phyloP scores from a whole-genome alignment of 2,888 invertebrate species.

The Galeruca laticollis region DNA sequence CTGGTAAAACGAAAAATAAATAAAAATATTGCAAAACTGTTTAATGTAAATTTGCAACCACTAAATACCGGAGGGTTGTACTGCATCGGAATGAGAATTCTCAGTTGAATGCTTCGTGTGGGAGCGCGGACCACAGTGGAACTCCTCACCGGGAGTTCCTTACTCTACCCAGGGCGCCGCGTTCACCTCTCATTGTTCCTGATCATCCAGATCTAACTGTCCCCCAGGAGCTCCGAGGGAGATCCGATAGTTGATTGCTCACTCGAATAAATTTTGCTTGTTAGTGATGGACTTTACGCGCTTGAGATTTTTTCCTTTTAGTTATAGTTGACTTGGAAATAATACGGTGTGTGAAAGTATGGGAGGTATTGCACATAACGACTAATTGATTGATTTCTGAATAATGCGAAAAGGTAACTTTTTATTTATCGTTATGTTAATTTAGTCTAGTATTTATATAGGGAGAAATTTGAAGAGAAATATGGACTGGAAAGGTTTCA shows the following conservation, averaged over 20 bases:
- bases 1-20: too few species aligned
- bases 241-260: conserved; percentile 25
- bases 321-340: conserved; percentile 34
- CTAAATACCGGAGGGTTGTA: background rate
- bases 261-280: conserved; percentile 38
- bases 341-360: conserved; percentile 46
- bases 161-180: conserved; percentile 41
- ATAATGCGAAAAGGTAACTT: background rate
- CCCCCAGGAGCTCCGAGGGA: conserved; percentile 38
- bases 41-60: background rate
- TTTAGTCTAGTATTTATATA: too few species aligned
- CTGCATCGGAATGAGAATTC: conserved; percentile 55
- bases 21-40: too few species aligned
- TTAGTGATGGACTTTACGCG: conserved; percentile 31
- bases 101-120: conserved; percentile 60
- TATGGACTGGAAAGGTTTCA: too few species aligned
- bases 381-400: background rate
- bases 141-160: conserved; percentile 48
- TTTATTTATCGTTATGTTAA: background rate
- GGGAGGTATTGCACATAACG: conserved; percentile 1
- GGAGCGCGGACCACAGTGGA: conserved; percentile 58
- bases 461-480: too few species aligned
- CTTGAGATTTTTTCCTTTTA: conserved; percentile 31
- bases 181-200: conserved; percentile 46
- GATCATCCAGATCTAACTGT: conserved; percentile 48